Conservation (phyloP, 2,113 vertebrate species). For the Cynopterus brachyotis region DNA sequence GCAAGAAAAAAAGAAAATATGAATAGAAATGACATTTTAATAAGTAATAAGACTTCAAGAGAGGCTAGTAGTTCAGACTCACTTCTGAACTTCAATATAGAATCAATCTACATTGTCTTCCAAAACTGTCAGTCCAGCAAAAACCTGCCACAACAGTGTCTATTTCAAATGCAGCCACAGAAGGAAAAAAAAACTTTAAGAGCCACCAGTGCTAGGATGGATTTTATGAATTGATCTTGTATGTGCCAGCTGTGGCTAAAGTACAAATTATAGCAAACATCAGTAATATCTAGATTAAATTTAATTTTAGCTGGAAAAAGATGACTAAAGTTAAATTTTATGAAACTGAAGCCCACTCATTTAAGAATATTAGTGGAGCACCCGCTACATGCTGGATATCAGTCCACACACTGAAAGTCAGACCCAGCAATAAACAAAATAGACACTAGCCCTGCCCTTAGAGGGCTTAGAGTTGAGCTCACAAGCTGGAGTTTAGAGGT, state of each 20-base stretch:
- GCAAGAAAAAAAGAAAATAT: conserved; percentile 27
- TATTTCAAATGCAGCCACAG: conserved; percentile 25
- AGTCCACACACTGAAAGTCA: background rate
- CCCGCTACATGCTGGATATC: background rate
- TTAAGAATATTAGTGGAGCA: background rate
- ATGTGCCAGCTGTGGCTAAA: background rate
- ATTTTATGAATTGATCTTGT: conserved; percentile 23
- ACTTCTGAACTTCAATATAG: conserved; percentile 47
- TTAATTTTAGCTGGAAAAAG: background rate
- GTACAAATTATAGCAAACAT: background rate
- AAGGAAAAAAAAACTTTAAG: conserved; percentile 45
- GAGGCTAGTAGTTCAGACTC: conserved; percentile 29
- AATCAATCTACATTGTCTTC: conserved; percentile 53
- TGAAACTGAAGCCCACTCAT: background rate
- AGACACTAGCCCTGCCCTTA: background rate
- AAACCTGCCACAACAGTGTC: background rate
- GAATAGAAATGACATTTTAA: conserved; percentile 73
- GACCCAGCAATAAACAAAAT: background rate
- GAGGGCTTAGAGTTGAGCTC: background rate
- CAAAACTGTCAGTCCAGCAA: background rate
- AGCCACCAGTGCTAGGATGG: background rate
- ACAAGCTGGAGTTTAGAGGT: background rate
- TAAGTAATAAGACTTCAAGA: conserved; percentile 62
- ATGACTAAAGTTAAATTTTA: background rate
- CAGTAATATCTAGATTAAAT: background rate